These are phyloP conservation scores for Rhombomys opimus DNA, from an alignment of 2,113 vertebrate genomes.

Conservation along the genomic window DNA sequence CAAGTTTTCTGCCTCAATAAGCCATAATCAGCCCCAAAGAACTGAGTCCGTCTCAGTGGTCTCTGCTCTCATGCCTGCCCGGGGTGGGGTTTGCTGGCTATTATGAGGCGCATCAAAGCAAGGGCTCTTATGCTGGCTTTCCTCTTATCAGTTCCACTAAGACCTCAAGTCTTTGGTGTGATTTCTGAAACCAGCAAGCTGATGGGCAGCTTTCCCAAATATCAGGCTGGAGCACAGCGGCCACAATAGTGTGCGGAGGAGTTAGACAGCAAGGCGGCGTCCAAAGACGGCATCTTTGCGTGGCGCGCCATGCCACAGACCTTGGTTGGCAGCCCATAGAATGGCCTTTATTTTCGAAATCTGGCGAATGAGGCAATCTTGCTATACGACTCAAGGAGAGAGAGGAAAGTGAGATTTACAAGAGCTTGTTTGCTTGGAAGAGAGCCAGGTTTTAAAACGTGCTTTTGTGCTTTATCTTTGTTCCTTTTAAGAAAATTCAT, in stretches of 20 bases:
- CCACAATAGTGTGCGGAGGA: slow-evolving; percentile 28
- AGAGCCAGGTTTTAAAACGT: slow-evolving; percentile 56
- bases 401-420: slow-evolving; percentile 63
- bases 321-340: slow-evolving; percentile 67
- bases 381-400: background rate
- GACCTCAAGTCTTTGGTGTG: slow-evolving; percentile 83
- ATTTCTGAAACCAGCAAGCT: slow-evolving; percentile 84
- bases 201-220: slow-evolving; percentile 78
- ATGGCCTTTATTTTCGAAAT: slow-evolving; percentile 65
- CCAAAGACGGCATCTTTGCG: slow-evolving; percentile 57
- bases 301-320: slow-evolving; percentile 51
- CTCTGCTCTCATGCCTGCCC: slow-evolving; percentile 96
- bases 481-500: slow-evolving; percentile 48
- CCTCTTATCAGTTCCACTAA: slow-evolving; percentile 87
- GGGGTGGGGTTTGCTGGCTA: slow-evolving; percentile 95
- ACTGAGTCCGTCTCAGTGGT: slow-evolving; percentile 95
- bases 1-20: slow-evolving; percentile 99
- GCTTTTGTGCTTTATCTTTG: slow-evolving; percentile 45
- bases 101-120: slow-evolving; percentile 92
- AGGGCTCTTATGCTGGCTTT: slow-evolving; percentile 88
- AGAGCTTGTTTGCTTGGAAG: slow-evolving; percentile 47
- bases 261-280: slow-evolving; percentile 47
- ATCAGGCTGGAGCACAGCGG: slow-evolving; percentile 73
- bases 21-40: slow-evolving; percentile 98
- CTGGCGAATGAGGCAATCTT: slow-evolving; percentile 22